Base-by-base conservation (phyloP, 2,888 invertebrate species). In the Pristionchus fissidentatus region DNA sequence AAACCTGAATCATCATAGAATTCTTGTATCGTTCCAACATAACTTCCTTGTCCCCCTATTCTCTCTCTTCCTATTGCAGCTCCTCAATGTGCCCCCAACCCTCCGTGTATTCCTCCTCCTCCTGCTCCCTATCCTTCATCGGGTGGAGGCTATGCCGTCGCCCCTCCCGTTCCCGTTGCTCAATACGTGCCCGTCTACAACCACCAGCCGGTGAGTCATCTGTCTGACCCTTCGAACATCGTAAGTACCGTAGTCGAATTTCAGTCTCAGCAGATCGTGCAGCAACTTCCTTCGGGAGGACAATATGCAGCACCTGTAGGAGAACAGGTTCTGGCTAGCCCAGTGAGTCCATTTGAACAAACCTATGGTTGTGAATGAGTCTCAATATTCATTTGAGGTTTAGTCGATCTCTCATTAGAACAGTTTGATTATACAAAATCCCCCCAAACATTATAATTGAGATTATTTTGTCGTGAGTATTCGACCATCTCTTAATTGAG, bases 251-350 rank as follows among this genome's bases (percentile, higher is more conserved):
- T 32, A 10, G 41, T 43, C 10, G n/a, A 3, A 32, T 26, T 52
- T 52, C 38, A 78, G 78, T 32, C 52, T 35, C 78, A 78, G 22
- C 78, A 78, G 46, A 10, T 55, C 8, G 78, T 78, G 22, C 78
- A 78, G 26, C 78, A 78, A 38, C 78, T 78, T 78, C 78, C 78
- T 15, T 55, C 52, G 2, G 78, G 38, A 10, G 78, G 78, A 22
- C 78, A 78, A n/a, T 78, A 78, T 43, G 1, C 80, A 19, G 8
- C 15, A 70, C 15, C 29, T 22, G 78, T 52, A 43, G 35, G 38
- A 32, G 32, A 41, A 10, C 35, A 52, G 29, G 78, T 78, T 15
- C 38, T 55, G 7, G 26, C 78, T 19, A 35, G 35, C 22, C 78
- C 78, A n/a, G 52, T 55, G 10, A 78, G 52, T 78, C 22, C 29